Conservation (phyloP, 2,113 vertebrate species). For the Probosciger aterrimus region DNA sequence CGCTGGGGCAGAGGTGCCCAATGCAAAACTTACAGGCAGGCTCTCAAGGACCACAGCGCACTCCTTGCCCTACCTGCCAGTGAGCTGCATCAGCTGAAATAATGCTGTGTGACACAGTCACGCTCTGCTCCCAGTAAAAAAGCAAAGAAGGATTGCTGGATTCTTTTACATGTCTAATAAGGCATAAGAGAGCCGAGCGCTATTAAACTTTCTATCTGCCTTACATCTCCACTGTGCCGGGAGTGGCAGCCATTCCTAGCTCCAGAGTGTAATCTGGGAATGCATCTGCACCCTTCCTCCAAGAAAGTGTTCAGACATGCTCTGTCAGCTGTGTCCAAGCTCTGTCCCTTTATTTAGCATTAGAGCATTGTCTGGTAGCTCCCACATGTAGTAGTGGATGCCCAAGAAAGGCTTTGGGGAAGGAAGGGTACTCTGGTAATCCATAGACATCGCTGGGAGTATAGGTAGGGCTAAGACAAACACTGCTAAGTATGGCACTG, state of each 20-base stretch:
- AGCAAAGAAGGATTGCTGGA: neutral
- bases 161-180: neutral
- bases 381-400: neutral
- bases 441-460: neutral
- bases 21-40: neutral
- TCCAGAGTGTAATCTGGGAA: slow-evolving; percentile 59
- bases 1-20: neutral
- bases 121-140: neutral
- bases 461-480: neutral
- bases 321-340: slow-evolving; percentile 78
- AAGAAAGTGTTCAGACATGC: slow-evolving; percentile 67
- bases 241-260: neutral
- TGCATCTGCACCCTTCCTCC: slow-evolving; percentile 68
- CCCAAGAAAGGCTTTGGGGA: neutral
- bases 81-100: neutral
- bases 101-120: neutral
- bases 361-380: neutral
- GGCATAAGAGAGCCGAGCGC: neutral
- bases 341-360: slow-evolving; percentile 54
- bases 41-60: rapidly evolving
- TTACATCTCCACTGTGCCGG: neutral
- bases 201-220: neutral
- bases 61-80: rapidly evolving
- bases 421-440: neutral
- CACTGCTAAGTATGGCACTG: neutral